Evolutionary conservation across 2,888 invertebrate species (phyloP).

Genomic region (Calliscelio sp.): DNA sequence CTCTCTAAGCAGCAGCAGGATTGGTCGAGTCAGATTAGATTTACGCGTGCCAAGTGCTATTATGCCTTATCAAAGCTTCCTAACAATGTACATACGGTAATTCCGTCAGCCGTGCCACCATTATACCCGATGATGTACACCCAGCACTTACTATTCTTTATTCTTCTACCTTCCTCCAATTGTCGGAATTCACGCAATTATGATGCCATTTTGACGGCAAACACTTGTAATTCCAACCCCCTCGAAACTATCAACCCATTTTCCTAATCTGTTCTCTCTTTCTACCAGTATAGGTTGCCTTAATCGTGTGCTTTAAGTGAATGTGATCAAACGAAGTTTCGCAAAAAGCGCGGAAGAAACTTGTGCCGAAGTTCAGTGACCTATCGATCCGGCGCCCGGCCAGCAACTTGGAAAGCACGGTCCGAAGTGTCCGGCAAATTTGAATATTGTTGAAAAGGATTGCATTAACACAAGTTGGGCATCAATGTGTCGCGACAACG

Average conservation of each 20-base stretch:
- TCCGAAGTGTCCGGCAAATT: slow-evolving; percentile 46
- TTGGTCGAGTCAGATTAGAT: slow-evolving; percentile 76
- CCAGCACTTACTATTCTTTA: slow-evolving; percentile 28
- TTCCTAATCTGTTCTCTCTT: too few species aligned
- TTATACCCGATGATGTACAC: slow-evolving; percentile 21
- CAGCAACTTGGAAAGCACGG: slow-evolving; percentile 16
- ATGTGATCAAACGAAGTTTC: too few species aligned
- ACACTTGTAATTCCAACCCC: too few species aligned
- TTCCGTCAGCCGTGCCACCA: slow-evolving; percentile 27
- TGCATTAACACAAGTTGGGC: slow-evolving; percentile 23
- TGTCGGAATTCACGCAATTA: slow-evolving; percentile 15
- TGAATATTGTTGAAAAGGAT: slow-evolving; percentile 45
- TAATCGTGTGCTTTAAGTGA: too few species aligned
- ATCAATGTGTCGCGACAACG: slow-evolving; percentile 34
- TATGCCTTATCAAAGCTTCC: slow-evolving; percentile 59
- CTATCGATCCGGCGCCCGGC: slow-evolving; percentile 58
- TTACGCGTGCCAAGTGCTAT: slow-evolving; percentile 62
- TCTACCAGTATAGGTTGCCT: too few species aligned
- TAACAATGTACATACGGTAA: slow-evolving; percentile 51
- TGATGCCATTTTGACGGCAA: slow-evolving; percentile 11
- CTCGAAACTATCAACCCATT: too few species aligned
- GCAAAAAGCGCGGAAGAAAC: slow-evolving; percentile 1
- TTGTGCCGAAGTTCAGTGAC: slow-evolving; percentile 60
- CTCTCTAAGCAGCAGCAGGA: slow-evolving; percentile 73
- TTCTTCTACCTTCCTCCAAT: slow-evolving; percentile 23